Evolutionary conservation across 2,113 vertebrate genomes (phyloP), one percentile per base, ranked within the genome.

Genomic region (Ammodramus savannarum): DNA sequence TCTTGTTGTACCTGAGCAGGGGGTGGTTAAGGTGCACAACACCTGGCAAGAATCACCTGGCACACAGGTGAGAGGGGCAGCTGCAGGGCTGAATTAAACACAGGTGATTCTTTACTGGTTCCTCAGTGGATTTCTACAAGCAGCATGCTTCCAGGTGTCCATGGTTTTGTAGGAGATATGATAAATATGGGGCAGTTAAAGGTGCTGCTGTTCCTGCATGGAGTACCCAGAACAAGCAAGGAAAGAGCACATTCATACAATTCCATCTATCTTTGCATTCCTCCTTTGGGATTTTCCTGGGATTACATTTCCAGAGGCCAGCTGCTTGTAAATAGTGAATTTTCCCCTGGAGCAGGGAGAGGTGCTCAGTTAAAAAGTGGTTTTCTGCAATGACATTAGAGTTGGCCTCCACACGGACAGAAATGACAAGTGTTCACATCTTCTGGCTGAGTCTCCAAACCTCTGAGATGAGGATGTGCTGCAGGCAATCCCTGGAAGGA

Each of bases 1-100:
- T 98, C 96, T 99, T 99, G 97, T 99, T 99, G 96, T 99, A 99
- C 97, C 99, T 99, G 96, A 91, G 96, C 51, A 58, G 48, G 55
- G 61, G 62, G 76, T 44, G 73, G 97, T 98, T 98, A 99, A 99
- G 98, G 96, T 4, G 77, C 0, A 93, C 44, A 20, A 81, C 3
- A 0, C 1, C 6, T n/a, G 39, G 66, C 54, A 93, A 72, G 61
- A 75, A 63, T 13, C 48, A 76, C 49, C 73, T 85, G 74, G 72
- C 59, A 41, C 39, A 39, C 39, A 80, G 29, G 38, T 8, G 48
- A 65, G 27, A 82, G 43, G 13, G 13, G 26, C 41, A 67, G 27
- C 10, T 57, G 78, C 71, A 87, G 38, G 21, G 36, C n/a, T 63
- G 68, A 85, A 54, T 7, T 7, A 29, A 52, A 29, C 51, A 10